Evolutionary conservation across 2,888 invertebrate genomes (phyloP).

Genomic region (Trichopria drosophilae): DNA sequence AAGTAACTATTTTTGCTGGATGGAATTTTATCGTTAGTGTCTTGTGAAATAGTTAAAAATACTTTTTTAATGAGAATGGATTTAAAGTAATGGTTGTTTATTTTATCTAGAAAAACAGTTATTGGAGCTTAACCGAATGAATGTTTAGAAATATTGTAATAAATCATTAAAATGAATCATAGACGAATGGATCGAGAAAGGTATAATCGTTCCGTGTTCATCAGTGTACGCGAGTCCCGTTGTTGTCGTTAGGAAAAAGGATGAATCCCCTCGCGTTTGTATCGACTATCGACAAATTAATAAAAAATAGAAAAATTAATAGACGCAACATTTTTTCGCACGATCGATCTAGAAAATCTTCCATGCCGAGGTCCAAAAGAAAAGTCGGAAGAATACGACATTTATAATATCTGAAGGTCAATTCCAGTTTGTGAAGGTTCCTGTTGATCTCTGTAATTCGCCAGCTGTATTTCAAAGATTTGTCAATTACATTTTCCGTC

Average conservation of each 20-base stretch:
- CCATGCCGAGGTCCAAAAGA: conserved; percentile 27
- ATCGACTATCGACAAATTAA: conserved; percentile 37
- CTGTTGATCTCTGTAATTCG: conserved; percentile 4
- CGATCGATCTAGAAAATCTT: too few relatives aligned
- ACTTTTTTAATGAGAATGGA: too few relatives aligned
- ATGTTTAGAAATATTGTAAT: too few relatives aligned
- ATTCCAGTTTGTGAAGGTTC: conserved; percentile 28
- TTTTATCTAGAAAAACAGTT: too few relatives aligned
- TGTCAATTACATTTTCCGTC: conserved; percentile 8
- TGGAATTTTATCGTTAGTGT: too few relatives aligned
- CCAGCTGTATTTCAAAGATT: conserved; percentile 10
- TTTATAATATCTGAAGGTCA: conserved; percentile 33
- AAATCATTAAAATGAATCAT: too few relatives aligned
- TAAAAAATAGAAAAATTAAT: too few relatives aligned
- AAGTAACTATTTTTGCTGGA: too few relatives aligned
- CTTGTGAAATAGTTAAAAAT: too few relatives aligned
- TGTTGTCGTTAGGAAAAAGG: conserved; percentile 34
- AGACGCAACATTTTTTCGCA: too few relatives aligned
- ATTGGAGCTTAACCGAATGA: too few relatives aligned
- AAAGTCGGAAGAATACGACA: conserved; percentile 32
- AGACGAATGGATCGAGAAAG: conserved; percentile 29
- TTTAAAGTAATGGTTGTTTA: too few relatives aligned
- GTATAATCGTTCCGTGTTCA: conserved; percentile 33
- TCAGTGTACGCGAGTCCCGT: conserved; percentile 40
- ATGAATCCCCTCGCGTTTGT: conserved; percentile 32